Evolutionary conservation across 2,113 vertebrate species (phyloP).

Genomic region (Pterocles burchelli): DNA sequence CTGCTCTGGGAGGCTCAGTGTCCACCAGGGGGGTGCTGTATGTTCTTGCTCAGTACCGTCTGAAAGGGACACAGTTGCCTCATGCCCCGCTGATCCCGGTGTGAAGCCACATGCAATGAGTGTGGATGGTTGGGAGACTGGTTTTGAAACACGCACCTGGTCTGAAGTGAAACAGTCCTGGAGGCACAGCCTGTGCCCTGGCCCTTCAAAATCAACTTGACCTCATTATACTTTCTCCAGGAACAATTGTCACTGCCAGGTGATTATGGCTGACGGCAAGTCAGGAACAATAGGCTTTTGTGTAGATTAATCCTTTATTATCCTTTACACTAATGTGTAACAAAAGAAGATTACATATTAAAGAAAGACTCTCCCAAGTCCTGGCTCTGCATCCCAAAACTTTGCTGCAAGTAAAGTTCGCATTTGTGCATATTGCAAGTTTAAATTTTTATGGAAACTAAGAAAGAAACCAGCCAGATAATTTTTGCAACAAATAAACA

Average conservation of each 20-base stretch:
- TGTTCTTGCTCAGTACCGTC: not conserved
- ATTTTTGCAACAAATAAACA: not conserved
- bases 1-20: not conserved
- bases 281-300: slow-evolving; percentile 32
- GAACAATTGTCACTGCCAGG: not conserved
- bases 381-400: not conserved
- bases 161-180: not conserved
- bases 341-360: not conserved
- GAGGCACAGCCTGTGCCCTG: not conserved
- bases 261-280: not conserved
- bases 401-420: not conserved
- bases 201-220: not conserved
- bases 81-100: not conserved
- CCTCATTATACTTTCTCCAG: not conserved
- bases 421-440: not conserved
- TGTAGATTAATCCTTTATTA: not conserved
- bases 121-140: not conserved
- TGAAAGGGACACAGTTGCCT: not conserved
- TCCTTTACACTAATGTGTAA: not conserved
- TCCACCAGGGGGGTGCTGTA: not conserved
- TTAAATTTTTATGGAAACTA: not conserved
- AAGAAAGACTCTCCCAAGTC: not conserved
- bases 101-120: not conserved
- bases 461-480: not conserved
- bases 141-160: not conserved